These are phyloP conservation scores for Tragelaphus strepsiceros DNA, from an alignment of 2,113 vertebrate genomes.

Conservation along the genomic window DNA sequence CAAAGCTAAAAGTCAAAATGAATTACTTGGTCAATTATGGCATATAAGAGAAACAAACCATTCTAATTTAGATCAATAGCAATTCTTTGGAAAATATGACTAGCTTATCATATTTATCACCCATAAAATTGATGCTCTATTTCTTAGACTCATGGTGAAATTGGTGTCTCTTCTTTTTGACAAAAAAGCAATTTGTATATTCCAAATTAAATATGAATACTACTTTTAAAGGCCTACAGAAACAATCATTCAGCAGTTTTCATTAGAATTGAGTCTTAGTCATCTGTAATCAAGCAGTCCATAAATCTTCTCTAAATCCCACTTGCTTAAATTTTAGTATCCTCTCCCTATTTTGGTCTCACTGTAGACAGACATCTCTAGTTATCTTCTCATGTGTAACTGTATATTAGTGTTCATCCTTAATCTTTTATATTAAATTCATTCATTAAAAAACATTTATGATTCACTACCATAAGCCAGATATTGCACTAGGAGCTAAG, in stretches of 20 bases:
- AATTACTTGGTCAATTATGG: constrained; percentile 34
- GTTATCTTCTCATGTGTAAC: neutral
- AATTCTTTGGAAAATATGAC: neutral
- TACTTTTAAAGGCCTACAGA: constrained; percentile 13
- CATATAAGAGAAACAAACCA: constrained; percentile 4
- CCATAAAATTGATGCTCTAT: neutral
- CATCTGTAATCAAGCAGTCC: neutral
- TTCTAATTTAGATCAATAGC: constrained; percentile 11
- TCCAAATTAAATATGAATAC: neutral
- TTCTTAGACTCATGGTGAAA: neutral
- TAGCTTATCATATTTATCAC: neutral
- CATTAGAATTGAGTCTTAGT: constrained; percentile 25
- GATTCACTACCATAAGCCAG: neutral
- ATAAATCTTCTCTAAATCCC: constrained; percentile 13
- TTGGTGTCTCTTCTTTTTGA: neutral
- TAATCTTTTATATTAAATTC: constrained; percentile 31
- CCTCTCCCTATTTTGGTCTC: constrained; percentile 3
- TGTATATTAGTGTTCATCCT: neutral
- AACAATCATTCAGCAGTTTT: constrained; percentile 23
- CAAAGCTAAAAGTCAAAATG: constrained; percentile 74
- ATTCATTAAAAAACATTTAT: constrained; percentile 21
- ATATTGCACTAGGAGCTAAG: neutral
- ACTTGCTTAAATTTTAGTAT: constrained; percentile 33
- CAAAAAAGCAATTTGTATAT: neutral
- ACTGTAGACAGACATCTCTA: neutral